Percentiles rank a stretch among this genome's conserved stretches.
These are phyloP conservation scores for Pollenia amentaria DNA, from an alignment of 2,888 invertebrate genomes.

Conservation along the genomic window DNA sequence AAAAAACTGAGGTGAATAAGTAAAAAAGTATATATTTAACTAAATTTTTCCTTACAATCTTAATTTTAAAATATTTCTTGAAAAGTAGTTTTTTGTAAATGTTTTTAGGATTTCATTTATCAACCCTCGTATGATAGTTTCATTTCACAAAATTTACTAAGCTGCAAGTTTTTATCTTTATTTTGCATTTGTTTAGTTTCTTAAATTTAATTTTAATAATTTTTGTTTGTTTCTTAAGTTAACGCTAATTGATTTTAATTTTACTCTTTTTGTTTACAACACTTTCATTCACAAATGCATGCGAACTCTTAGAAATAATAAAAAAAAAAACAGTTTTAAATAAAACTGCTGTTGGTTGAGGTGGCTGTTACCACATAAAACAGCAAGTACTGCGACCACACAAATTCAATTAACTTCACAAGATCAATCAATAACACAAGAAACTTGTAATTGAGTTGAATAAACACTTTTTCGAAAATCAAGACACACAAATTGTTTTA, in stretches of 20 bases:
- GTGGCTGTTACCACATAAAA: background rate
- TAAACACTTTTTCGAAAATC: background rate
- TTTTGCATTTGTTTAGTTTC: slow-evolving; percentile 4
- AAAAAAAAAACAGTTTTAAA: slow-evolving; percentile 21
- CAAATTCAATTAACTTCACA: slow-evolving; percentile 23
- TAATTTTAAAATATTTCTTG: too few relatives aligned
- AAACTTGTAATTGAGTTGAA: slow-evolving; percentile 10
- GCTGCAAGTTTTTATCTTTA: background rate
- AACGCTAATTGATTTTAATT: slow-evolving; percentile 64
- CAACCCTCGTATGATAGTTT: background rate
- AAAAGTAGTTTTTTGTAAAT: too few relatives aligned
- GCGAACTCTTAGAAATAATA: slow-evolving; percentile 45
- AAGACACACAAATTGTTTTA: slow-evolving; percentile 5
- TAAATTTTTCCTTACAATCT: too few relatives aligned
- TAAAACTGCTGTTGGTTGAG: background rate
- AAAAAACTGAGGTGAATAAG: too few relatives aligned
- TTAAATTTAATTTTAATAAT: slow-evolving; percentile 3
- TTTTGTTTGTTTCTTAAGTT: slow-evolving; percentile 42
- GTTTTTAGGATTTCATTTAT: background rate
- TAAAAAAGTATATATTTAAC: too few relatives aligned
- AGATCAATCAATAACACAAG: slow-evolving; percentile 4
- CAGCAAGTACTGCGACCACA: slow-evolving; percentile 25
- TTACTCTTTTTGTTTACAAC: slow-evolving; percentile 57
- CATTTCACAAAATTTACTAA: background rate
- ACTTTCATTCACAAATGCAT: slow-evolving; percentile 64